Percentiles rank a stretch among this genome's conserved stretches.
Conservation (phyloP, 2,797 vertebrate species). For the Calcarius lapponicus region DNA sequence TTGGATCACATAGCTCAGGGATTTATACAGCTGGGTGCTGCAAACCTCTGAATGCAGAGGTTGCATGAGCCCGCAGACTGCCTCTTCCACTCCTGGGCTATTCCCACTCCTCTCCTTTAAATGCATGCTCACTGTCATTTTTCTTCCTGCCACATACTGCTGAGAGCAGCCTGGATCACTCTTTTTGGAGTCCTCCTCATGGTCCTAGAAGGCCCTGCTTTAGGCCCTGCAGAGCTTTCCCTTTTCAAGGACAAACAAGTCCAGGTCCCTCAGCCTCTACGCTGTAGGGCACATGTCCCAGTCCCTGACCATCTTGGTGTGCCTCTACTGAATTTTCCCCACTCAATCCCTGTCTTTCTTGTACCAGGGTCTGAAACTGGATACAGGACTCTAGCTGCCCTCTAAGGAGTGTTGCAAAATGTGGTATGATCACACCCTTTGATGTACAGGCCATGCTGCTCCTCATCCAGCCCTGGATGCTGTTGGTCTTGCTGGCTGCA, state of each 20-base stretch:
- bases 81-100: neutral
- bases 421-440: neutral
- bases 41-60: neutral
- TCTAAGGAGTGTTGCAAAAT: neutral
- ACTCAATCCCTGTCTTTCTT: neutral
- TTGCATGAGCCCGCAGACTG: neutral
- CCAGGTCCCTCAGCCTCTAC: neutral
- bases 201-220: neutral
- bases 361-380: neutral
- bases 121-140: neutral
- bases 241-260: neutral
- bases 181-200: neutral
- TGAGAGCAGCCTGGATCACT: neutral
- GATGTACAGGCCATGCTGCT: neutral
- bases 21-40: neutral
- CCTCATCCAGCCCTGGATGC: neutral
- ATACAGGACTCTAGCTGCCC: neutral
- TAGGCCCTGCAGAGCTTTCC: neutral
- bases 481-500: neutral
- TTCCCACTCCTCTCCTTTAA: neutral
- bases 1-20: neutral
- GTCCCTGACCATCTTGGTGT: neutral
- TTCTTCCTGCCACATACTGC: neutral
- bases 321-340: neutral
- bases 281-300: accelerated